Percentiles rank a stretch among this genome's conserved stretches.
Conservation (phyloP, 2,888 invertebrate species). For the Vandiemenella viatica region DNA sequence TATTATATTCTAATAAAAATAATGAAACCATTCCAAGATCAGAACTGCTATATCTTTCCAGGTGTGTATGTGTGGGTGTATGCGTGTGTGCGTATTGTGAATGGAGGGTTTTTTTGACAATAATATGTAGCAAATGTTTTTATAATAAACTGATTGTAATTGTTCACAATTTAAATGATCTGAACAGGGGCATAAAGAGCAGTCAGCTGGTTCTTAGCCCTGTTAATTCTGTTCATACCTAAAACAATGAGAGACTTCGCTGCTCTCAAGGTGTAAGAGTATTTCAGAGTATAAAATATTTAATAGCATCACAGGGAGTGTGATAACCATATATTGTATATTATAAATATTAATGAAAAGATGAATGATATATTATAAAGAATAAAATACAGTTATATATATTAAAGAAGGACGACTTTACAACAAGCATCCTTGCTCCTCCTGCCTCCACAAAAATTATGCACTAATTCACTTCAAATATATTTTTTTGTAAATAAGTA, state of each 20-base stretch:
- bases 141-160: slow-evolving; percentile 9
- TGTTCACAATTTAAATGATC: background rate
- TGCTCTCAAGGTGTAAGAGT: too few relatives aligned
- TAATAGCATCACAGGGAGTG: slow-evolving; percentile 16
- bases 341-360: slow-evolving; percentile 12
- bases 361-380: slow-evolving; percentile 15
- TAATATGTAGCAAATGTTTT: slow-evolving; percentile 14
- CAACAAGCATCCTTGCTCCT: background rate
- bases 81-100: too few relatives aligned
- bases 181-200: too few relatives aligned
- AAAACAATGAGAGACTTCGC: too few relatives aligned
- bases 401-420: slow-evolving; percentile 4
- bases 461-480: background rate
- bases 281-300: too few relatives aligned
- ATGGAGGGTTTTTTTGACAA: too few relatives aligned
- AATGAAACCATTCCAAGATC: background rate
- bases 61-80: slow-evolving; percentile 12
- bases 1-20: background rate
- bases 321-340: slow-evolving; percentile 14
- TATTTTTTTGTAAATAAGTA: slow-evolving; percentile 13
- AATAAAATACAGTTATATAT: slow-evolving; percentile 12
- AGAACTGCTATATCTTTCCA: slow-evolving; percentile 10
- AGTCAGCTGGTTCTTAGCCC: too few relatives aligned
- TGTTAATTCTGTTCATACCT: too few relatives aligned
- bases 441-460: background rate